Evolutionary conservation across 2,797 vertebrate species (phyloP), one percentile per base, ranked within the genome.

Genomic region (Alfaro cultratus): DNA sequence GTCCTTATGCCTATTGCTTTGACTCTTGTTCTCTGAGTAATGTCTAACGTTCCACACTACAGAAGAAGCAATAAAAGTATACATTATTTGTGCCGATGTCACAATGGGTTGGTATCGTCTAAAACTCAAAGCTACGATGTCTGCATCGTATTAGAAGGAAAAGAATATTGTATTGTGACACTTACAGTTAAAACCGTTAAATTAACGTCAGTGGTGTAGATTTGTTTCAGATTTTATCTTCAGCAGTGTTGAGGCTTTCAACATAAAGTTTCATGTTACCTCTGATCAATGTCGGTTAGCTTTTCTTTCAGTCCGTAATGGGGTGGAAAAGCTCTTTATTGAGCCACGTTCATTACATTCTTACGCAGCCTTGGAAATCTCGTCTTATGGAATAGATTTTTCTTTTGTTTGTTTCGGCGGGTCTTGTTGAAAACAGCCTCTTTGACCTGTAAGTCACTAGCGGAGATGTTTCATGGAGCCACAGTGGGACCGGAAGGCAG

Each of bases 391-490:
- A 15, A 18, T 31, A 31, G 21, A n/a, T 11, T 21, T 34, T 36
- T 9, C 34, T 15, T 23, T 34, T 5, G 13, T 74, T 39, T 39
- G 2, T 21, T 53, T 70, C 82, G 60, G 18, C 74, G 41, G 57
- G 73, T 18, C 1, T 2, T 10, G 21, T 76, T 49, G 26, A 74
- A 80, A 73, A 34, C 46, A 1, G 10, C 62, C 78, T 23, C 15
- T 62, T 1, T 77, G 46, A 73, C 4, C 57, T 49, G 15, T 51
- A 12, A 46, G 26, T 80, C 71, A 78, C 15, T 45, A 72, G 74
- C 83, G 73, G 72, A 78, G 87, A 83, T 84, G 75, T 80, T 86
- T 93, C 86, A 83, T 90, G 91, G 92, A 93, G 90, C 93, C 88
- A 81, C 92, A 91, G 90, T 93, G 93, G 90, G 88, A 83, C 34